A percentile compares a stretch with the other conserved stretches of the same genome.
Evolutionary conservation across 2,888 invertebrate species (phyloP).

Genomic region (Tetragonisca angustula): DNA sequence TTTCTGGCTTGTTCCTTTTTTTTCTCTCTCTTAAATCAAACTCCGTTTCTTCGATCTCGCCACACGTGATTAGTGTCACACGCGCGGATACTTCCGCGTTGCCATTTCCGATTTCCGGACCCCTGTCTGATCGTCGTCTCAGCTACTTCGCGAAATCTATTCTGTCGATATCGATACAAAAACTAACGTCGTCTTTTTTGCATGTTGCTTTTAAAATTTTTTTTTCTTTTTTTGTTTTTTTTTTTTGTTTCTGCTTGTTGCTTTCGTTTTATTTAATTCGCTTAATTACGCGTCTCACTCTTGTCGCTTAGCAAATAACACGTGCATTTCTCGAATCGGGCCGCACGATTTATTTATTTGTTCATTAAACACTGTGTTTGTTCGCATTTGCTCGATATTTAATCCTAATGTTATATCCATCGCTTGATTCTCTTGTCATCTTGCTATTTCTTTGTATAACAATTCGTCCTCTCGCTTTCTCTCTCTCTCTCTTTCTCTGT

Average conservation of each 20-base stretch:
- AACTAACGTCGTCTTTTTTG: constrained; percentile 65
- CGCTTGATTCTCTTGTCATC: neutral
- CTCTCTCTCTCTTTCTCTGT: neutral
- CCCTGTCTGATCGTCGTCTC: constrained; percentile 31
- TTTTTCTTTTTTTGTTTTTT: constrained; percentile 40
- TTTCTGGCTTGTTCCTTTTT: too few relatives aligned
- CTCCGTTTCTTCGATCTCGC: neutral
- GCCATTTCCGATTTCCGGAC: constrained; percentile 80
- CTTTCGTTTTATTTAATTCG: constrained; percentile 19
- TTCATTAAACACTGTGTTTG: constrained; percentile 22
- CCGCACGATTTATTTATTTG: constrained; percentile 67
- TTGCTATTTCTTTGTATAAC: neutral
- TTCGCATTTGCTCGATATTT: constrained; percentile 44
- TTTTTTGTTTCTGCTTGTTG: constrained; percentile 16
- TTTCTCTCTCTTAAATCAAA: neutral
- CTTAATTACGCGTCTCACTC: constrained; percentile 71
- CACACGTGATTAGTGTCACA: neutral
- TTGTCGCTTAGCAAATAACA: constrained; percentile 71
- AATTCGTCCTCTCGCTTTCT: neutral
- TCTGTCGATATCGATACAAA: constrained; percentile 66
- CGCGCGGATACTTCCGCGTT: neutral
- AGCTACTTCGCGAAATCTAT: constrained; percentile 44
- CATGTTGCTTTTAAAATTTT: constrained; percentile 1
- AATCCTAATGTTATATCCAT: constrained; percentile 62
- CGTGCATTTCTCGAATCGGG: constrained; percentile 64